These are phyloP conservation scores for Maniola hyperantus DNA, from an alignment of 2,888 invertebrate genomes.

Conservation along the genomic window DNA sequence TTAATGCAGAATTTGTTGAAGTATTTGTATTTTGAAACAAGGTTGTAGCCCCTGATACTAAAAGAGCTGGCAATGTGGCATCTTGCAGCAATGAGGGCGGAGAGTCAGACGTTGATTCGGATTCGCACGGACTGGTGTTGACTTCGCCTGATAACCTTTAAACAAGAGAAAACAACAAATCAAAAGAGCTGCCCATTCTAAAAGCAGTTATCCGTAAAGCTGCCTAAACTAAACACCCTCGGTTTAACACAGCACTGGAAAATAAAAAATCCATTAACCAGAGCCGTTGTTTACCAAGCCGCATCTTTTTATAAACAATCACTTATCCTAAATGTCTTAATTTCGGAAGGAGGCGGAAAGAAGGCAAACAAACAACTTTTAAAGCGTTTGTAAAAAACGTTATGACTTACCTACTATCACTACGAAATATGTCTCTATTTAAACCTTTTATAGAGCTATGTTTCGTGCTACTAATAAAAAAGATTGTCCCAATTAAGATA, in stretches of 20 bases:
- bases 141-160: conserved; percentile 72
- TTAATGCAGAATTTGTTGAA: conserved; percentile 56
- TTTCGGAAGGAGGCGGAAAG: conserved; percentile 52
- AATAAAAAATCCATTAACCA: conserved; percentile 55
- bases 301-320: conserved; percentile 53
- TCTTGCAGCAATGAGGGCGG: conserved; percentile 77
- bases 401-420: conserved; percentile 17
- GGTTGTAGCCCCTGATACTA: conserved; percentile 72
- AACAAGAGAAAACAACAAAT: neutral
- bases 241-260: conserved; percentile 51
- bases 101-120: conserved; percentile 84
- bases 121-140: conserved; percentile 83
- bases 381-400: conserved; percentile 31
- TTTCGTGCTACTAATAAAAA: conserved; percentile 44
- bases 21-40: conserved; percentile 71
- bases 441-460: conserved; percentile 26
- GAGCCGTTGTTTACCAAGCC: conserved; percentile 50
- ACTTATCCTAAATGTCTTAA: conserved; percentile 58
- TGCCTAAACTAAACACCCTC: conserved; percentile 45
- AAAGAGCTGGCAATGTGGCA: conserved; percentile 69
- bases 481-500: conserved; percentile 63
- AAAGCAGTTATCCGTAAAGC: conserved; percentile 22
- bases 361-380: conserved; percentile 44
- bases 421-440: conserved; percentile 31
- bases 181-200: neutral